Conservation (phyloP, 1,140 invertebrate species). For the Apolygus lucorum region DNA sequence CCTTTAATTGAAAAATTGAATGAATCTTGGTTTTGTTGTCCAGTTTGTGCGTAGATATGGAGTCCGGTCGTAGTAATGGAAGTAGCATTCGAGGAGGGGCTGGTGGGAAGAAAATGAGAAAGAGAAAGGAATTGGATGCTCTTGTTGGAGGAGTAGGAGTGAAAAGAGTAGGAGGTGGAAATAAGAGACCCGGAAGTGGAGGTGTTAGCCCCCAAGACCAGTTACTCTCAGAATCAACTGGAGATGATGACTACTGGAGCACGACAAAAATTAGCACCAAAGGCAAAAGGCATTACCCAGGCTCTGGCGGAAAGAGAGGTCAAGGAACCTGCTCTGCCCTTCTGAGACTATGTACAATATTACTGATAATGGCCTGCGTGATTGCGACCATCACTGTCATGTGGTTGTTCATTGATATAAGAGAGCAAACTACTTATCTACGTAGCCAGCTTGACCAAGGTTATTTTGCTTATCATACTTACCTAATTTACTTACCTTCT, state of each 20-base stretch:
- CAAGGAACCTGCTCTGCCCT: conserved; percentile 41
- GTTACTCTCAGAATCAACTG: conserved; percentile 41
- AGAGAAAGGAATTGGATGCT: conserved; percentile 47
- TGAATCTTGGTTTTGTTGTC: neutral
- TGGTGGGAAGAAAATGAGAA: conserved; percentile 47
- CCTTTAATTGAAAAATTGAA: neutral
- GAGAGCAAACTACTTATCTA: conserved; percentile 53
- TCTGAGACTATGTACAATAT: conserved; percentile 49
- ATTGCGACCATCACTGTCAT: conserved; percentile 54
- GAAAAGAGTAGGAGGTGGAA: conserved; percentile 29
- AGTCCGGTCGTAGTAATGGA: conserved; percentile 25
- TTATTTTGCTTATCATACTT: conserved; percentile 38
- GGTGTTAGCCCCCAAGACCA: conserved; percentile 40
- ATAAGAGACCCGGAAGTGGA: conserved; percentile 35
- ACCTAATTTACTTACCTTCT: neutral
- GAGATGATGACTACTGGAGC: conserved; percentile 45
- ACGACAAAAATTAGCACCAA: conserved; percentile 43
- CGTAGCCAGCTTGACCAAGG: conserved; percentile 58
- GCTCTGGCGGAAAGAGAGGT: conserved; percentile 37
- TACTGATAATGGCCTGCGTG: conserved; percentile 52
- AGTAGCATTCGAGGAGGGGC: conserved; percentile 21
- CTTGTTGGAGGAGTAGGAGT: conserved; percentile 35
- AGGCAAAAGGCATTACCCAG: conserved; percentile 37
- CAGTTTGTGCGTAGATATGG: conserved; percentile 24
- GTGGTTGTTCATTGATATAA: conserved; percentile 59